Evolutionary conservation across 2,113 vertebrate genomes (phyloP).

Genomic region (Poeciliopsis prolifica): DNA sequence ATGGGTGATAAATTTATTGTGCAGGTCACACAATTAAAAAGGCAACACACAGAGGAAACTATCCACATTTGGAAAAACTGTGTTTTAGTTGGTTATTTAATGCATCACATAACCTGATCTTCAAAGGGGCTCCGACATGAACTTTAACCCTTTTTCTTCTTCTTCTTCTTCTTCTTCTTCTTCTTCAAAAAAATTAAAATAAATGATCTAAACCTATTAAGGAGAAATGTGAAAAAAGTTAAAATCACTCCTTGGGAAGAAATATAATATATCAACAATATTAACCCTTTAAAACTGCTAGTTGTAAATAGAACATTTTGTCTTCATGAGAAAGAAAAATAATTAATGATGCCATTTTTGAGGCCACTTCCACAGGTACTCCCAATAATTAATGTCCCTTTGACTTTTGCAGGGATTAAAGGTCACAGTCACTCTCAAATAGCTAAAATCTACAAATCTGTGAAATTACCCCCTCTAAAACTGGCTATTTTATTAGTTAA

Average conservation of each 20-base stretch:
- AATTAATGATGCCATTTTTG: neutral
- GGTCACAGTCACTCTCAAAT: no score
- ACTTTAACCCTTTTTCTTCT: no score
- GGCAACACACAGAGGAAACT: neutral
- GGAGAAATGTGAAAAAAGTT: neutral
- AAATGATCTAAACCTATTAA: neutral
- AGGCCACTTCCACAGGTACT: neutral
- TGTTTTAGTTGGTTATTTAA: neutral
- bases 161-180: no score
- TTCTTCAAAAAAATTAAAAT: neutral
- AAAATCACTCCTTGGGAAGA: neutral
- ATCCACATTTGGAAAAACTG: neutral
- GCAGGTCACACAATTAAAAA: neutral
- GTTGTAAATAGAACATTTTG: neutral
- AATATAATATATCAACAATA: neutral
- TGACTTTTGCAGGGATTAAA: no score
- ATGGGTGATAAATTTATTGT: neutral
- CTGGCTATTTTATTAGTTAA: no score
- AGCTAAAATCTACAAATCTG: no score
- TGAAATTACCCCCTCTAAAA: no score
- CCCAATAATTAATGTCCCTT: neutral
- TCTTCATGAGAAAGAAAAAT: neutral
- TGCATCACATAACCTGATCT: neutral
- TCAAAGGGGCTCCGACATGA: no score
- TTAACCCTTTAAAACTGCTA: neutral